Conservation (phyloP, 2,888 invertebrate genomes). For the Spilarctia lutea region DNA sequence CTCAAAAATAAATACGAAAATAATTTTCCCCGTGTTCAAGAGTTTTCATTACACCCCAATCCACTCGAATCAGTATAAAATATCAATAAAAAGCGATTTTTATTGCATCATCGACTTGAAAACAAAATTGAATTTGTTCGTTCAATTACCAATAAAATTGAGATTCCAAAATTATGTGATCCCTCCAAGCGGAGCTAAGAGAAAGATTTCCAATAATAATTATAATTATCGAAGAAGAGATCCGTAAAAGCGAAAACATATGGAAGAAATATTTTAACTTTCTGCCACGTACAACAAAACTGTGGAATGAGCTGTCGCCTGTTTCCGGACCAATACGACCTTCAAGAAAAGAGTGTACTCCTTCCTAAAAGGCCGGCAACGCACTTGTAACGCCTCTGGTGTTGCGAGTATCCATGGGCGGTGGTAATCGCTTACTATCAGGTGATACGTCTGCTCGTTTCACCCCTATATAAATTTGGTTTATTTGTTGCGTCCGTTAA, state of each 20-base stretch:
- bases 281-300: too few relatives aligned
- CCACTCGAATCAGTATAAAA: constrained; percentile 18
- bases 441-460: too few relatives aligned
- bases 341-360: too few relatives aligned
- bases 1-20: constrained; percentile 3
- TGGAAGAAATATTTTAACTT: constrained; percentile 22
- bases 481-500: not conserved
- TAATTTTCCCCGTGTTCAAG: not conserved
- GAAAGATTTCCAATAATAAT: constrained; percentile 19
- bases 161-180: constrained; percentile 27
- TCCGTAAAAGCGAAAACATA: constrained; percentile 32
- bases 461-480: too few relatives aligned
- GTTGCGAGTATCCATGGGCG: too few relatives aligned
- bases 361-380: too few relatives aligned
- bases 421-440: too few relatives aligned
- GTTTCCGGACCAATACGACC: too few relatives aligned
- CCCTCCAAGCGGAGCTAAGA: constrained; percentile 20
- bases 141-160: constrained; percentile 33
- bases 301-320: too few relatives aligned
- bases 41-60: constrained; percentile 12
- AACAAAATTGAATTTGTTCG: constrained; percentile 30
- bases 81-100: constrained; percentile 26
- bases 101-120: constrained; percentile 14
- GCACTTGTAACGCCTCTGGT: too few relatives aligned
- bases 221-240: constrained; percentile 19